Percentiles rank a stretch among this genome's conserved stretches.
Conservation (phyloP, 1,140 invertebrate genomes). For the Acarapis woodi region DNA sequence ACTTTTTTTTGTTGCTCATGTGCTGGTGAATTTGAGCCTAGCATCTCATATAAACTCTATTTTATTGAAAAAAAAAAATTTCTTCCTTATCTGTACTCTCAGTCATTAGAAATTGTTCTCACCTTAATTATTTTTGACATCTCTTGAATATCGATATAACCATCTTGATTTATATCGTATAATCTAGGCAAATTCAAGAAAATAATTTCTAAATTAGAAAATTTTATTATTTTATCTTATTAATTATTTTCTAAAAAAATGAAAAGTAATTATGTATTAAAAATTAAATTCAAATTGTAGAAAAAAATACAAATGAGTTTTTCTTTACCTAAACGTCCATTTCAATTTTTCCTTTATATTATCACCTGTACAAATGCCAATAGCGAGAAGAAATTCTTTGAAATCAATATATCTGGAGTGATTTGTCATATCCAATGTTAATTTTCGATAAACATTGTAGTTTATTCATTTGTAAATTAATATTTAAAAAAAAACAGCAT, state of each 20-base stretch:
- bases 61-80: background rate
- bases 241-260: too few species aligned
- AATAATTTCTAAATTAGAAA: too few species aligned
- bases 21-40: constrained; percentile 34
- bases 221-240: background rate
- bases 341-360: constrained; percentile 81
- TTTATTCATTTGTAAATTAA: too few species aligned
- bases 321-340: constrained; percentile 98
- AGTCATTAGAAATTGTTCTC: too few species aligned
- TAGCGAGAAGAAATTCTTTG: constrained; percentile 83
- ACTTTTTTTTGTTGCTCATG: constrained; percentile 40
- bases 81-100: background rate
- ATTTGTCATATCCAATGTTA: constrained; percentile 97
- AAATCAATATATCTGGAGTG: constrained; percentile 52
- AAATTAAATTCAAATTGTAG: background rate
- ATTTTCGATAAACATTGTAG: constrained; percentile 96
- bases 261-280: background rate
- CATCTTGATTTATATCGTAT: constrained; percentile 97
- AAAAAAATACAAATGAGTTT: constrained; percentile 29
- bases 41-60: constrained; percentile 95
- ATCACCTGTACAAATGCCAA: constrained; percentile 88
- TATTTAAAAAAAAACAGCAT: too few species aligned
- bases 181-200: too few species aligned
- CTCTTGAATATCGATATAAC: constrained; percentile 79
- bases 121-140: constrained; percentile 32